phyloP scores from a whole-genome alignment of 23 tunicate genomes.

The Trididemnum nubilum region DNA sequence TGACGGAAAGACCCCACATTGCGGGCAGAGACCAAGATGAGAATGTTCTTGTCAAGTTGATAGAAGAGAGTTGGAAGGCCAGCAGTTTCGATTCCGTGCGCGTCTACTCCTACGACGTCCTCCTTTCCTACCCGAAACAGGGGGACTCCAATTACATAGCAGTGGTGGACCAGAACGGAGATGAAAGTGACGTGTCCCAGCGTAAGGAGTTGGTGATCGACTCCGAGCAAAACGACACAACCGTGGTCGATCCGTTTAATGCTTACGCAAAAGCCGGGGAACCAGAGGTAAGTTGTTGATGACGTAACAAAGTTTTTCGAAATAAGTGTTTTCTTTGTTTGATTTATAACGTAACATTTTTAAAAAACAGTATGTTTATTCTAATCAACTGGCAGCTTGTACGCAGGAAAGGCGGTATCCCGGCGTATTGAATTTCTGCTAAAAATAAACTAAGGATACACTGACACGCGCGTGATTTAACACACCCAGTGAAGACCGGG shows the following conservation, averaged over 20 bases:
- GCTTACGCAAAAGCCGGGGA: slow-evolving; percentile 71
- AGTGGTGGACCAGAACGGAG: slow-evolving; percentile 32
- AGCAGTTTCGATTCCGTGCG: slow-evolving; percentile 52
- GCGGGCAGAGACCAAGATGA: slow-evolving; percentile 77
- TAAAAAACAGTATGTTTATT: not conserved
- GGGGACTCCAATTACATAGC: slow-evolving; percentile 66
- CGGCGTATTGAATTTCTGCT: too few species aligned
- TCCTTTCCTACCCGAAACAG: slow-evolving; percentile 82
- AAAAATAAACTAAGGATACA: too few species aligned
- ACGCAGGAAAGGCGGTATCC: too few species aligned
- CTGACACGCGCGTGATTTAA: too few species aligned
- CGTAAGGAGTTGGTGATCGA: slow-evolving; percentile 67
- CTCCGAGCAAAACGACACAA: slow-evolving; percentile 56
- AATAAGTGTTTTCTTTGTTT: too few species aligned
- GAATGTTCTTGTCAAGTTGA: slow-evolving; percentile 47
- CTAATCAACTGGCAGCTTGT: too few species aligned
- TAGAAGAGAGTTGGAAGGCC: slow-evolving; percentile 50
- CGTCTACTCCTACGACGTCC: slow-evolving; percentile 63
- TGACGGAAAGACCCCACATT: slow-evolving; percentile 64
- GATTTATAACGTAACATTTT: not conserved
- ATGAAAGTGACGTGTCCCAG: slow-evolving; percentile 43
- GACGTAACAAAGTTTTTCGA: too few species aligned
- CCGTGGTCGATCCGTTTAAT: slow-evolving; percentile 87
- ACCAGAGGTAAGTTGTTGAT: slow-evolving; percentile 42
- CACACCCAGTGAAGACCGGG: too few species aligned